Evolutionary conservation across 2,888 invertebrate genomes (phyloP).

Genomic region (Spilarctia lutea): DNA sequence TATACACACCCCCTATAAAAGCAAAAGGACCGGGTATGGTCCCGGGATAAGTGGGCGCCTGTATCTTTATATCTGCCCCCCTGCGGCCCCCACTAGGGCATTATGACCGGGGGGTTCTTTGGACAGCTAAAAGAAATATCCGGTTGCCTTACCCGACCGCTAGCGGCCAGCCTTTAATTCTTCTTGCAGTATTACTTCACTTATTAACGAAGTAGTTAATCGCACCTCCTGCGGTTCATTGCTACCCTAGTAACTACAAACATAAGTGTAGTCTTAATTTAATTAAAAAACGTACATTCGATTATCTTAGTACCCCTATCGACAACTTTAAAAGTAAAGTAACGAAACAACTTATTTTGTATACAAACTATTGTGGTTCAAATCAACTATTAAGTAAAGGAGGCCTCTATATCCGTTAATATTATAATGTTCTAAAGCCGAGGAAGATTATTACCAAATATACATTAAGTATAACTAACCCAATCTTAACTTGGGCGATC

Average conservation of each 20-base stretch:
- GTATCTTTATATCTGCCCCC: conserved; percentile 86
- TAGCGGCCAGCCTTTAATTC: conserved; percentile 79
- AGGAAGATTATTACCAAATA: conserved; percentile 29
- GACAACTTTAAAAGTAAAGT: background rate
- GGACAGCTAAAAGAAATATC: conserved; percentile 87
- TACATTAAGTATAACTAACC: conserved; percentile 39
- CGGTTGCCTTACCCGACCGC: conserved; percentile 80
- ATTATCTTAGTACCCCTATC: background rate
- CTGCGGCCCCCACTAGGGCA: conserved; percentile 77
- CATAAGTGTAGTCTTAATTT: conserved; percentile 43
- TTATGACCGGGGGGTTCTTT: conserved; percentile 86
- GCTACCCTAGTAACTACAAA: conserved; percentile 56
- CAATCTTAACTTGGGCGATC: conserved; percentile 45
- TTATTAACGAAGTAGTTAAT: conserved; percentile 81
- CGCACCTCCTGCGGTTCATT: conserved; percentile 69
- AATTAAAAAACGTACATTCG: conserved; percentile 28
- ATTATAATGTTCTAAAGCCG: conserved; percentile 15
- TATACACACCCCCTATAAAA: conserved; percentile 87
- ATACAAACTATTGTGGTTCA: background rate
- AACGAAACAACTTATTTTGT: background rate
- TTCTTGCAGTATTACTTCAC: conserved; percentile 80
- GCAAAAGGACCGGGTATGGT: conserved; percentile 85
- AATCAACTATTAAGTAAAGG: background rate
- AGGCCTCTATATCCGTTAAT: conserved; percentile 2
- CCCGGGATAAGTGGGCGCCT: conserved; percentile 84